Evolutionary conservation across 92 coral and sea anemone species (phyloP), one percentile per base, ranked within the genome.

Genomic region (Palythoa grandis): DNA sequence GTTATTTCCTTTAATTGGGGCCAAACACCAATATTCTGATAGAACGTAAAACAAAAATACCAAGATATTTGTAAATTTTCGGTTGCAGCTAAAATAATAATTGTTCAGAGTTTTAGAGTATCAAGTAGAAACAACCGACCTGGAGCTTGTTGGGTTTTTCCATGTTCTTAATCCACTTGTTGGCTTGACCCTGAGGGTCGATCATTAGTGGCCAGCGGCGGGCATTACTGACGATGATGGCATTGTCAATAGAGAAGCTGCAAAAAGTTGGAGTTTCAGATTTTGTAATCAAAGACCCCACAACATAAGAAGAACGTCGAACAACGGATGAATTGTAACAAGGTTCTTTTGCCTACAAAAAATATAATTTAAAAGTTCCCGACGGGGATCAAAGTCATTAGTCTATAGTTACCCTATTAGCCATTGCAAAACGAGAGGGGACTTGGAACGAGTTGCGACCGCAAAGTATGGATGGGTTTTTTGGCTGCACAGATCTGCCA

Each of bases 111-210:
- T 43, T 43, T 43, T 43, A 43, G 5, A 57, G 25, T 56, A 14
- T 22, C 1, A 4, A 47, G 22, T 14, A n/a, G 11, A 50, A 40
- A 39, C 39, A 70, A 47, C 74, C 63, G 16, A 90, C 96, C 94
- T 94, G 98, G 10, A 96, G 90, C 78, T 88, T 96, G 89, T 94
- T 96, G 2, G 99, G 95, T 85, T 91, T 96, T 86, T 96, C 99
- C 99, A 96, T 96, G 87, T 96, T 96, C 58, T 96, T 96, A 56
- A 96, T 89, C 99, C 99, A 96, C 83, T 96, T 94, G 90, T 96
- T 96, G 5, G 99, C 99, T 77, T 96, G 99, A 5, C 98, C 99
- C 76, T 96, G 99, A 0, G 99, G 99, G 88, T 96, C 99, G 84
- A 96, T 93, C 98, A 96, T 96, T 68, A 96, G 80, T 1, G 99